Conservation (phyloP, 2,888 invertebrate species). For the Eupithecia inturbata region DNA sequence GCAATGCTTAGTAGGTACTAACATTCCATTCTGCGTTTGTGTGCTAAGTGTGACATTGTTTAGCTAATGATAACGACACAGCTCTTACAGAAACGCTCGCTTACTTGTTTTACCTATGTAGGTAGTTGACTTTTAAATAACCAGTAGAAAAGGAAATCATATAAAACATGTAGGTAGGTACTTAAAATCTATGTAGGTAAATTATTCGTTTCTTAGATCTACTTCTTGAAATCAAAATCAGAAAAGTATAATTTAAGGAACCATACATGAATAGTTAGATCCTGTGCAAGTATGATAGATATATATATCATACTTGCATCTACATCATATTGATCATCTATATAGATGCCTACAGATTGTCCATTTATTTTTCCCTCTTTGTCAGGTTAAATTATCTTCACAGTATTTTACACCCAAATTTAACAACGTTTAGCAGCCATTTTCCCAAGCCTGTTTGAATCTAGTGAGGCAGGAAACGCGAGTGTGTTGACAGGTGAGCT, state of each 20-base stretch:
- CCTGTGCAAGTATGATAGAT: too few relatives aligned
- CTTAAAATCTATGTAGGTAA: too few relatives aligned
- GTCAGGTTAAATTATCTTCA: not conserved
- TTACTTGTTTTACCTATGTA: not conserved
- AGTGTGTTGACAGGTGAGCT: constrained; percentile 55
- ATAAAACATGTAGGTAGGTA: too few relatives aligned
- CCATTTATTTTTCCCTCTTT: not conserved
- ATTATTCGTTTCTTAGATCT: too few relatives aligned
- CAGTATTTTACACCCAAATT: not conserved
- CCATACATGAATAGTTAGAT: too few relatives aligned
- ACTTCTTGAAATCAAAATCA: too few relatives aligned
- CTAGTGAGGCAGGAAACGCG: constrained; percentile 46
- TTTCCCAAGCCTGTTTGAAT: constrained; percentile 11
- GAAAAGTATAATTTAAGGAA: too few relatives aligned
- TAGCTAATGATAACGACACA: constrained; percentile 53
- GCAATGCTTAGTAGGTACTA: constrained; percentile 32
- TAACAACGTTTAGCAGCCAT: constrained; percentile 13
- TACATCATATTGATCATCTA: too few relatives aligned
- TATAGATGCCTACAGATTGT: not conserved
- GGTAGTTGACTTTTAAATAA: not conserved
- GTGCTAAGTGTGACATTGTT: constrained; percentile 47
- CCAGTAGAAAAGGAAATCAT: too few relatives aligned
- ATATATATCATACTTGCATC: too few relatives aligned
- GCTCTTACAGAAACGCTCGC: constrained; percentile 20
- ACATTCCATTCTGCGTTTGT: constrained; percentile 40